Evolutionary conservation across 2,888 invertebrate species (phyloP), one percentile per base, ranked within the genome.

Genomic region (Orthosia incerta): DNA sequence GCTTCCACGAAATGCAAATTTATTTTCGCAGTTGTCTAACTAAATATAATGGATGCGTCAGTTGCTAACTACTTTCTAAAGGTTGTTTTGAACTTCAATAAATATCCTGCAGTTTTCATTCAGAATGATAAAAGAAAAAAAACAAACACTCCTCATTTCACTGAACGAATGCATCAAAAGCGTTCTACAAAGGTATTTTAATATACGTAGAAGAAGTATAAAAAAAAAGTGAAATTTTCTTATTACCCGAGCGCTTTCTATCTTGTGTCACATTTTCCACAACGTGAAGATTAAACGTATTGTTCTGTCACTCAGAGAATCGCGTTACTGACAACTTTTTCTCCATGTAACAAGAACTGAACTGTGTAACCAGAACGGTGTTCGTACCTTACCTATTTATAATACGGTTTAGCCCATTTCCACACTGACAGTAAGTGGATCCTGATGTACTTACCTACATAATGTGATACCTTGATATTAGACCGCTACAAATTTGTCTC

Each of bases 281-380:
- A 86, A 88, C 89, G 90, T 90, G 92, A 91, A 94, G 93, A 95
- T 94, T 94, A 95, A 94, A 94, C 90, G 91, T 91, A 94, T 95
- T 95, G 94, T 94, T 91, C 92, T 91, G 94, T 93, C 94, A 94
- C 92, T 92, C 93, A 92, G 87, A 86, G 94, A 92, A 91, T 95
- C 94, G 91, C 89, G 91, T 95, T 94, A 93, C 95, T 91, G 91
- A 92, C 92, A 92, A 87, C 89, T 93, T 93, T 91, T 92, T 92
- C 90, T 89, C 90, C 90, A 87, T 89, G 92, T 92, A 92, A 94
- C 87, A 77, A 74, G 92, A 92, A 86, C 86, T 7, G 92, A 93
- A 86, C 87, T 87, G 83, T 81, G 94, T 90, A 93, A 94, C 93
- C 89, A 87, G 94, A 95, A 91, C 89, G 89, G 86, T 85, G 86